phyloP scores from a whole-genome alignment of 2,888 invertebrate species.

The Acronicta leporina region DNA sequence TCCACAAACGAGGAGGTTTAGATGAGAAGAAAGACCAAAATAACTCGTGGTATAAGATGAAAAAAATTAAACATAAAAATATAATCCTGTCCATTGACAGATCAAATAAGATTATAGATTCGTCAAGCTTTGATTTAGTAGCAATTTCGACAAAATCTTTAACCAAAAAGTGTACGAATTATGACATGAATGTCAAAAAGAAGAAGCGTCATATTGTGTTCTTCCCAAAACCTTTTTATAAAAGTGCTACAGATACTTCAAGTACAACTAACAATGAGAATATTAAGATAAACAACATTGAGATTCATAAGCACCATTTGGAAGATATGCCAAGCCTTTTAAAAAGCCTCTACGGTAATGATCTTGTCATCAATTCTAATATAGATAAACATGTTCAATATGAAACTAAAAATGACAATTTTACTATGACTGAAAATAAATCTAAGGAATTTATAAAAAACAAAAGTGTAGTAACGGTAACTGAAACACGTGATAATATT shows the following conservation, averaged over 20 bases:
- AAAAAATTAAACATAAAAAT: constrained; percentile 58
- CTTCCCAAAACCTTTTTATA: constrained; percentile 57
- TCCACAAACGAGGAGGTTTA: constrained; percentile 52
- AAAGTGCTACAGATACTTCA: constrained; percentile 53
- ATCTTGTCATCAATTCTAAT: constrained; percentile 52
- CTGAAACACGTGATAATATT: constrained; percentile 5
- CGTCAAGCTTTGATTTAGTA: constrained; percentile 69
- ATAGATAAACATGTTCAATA: constrained; percentile 48
- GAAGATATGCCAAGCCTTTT: constrained; percentile 65
- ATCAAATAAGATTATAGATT: constrained; percentile 54
- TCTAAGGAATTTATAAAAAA: constrained; percentile 16
- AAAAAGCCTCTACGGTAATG: constrained; percentile 65
- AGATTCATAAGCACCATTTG: constrained; percentile 34
- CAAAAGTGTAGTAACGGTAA: constrained; percentile 8
- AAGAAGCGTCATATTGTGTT: constrained; percentile 58
- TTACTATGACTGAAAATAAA: constrained; percentile 62
- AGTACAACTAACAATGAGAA: constrained; percentile 37
- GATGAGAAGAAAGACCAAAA: constrained; percentile 36
- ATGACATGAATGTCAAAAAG: constrained; percentile 43
- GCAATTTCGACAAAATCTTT: constrained; percentile 70
- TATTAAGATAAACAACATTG: constrained; percentile 13
- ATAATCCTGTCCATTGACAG: constrained; percentile 54
- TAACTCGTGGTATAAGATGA: constrained; percentile 45
- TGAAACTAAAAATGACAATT: constrained; percentile 49
- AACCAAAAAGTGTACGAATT: constrained; percentile 63